phyloP scores from a whole-genome alignment of 2,113 vertebrate genomes.

The Columba livia region DNA sequence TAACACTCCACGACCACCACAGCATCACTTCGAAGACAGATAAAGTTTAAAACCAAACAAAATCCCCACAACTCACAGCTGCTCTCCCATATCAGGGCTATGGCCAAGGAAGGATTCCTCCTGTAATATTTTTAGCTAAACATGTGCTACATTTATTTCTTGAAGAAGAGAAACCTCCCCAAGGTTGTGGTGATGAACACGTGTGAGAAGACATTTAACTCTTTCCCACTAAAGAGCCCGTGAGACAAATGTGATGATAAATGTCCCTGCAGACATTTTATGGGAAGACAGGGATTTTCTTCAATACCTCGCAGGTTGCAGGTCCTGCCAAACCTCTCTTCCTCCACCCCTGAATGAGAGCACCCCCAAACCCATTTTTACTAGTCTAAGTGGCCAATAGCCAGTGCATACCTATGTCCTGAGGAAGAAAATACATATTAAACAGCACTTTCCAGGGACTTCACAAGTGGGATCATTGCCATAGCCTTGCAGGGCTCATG shows the following conservation, averaged over 20 bases:
- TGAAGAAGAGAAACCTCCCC: constrained; percentile 33
- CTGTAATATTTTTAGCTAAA: constrained; percentile 56
- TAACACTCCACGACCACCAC: fast-evolving
- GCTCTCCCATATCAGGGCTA: neutral
- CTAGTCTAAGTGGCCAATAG: neutral
- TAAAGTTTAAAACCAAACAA: constrained; percentile 48
- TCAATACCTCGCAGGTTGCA: neutral
- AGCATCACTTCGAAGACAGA: constrained; percentile 34
- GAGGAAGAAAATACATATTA: neutral
- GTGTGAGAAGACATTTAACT: neutral
- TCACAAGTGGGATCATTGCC: neutral
- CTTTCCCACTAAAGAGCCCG: neutral
- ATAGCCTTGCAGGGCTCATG: neutral
- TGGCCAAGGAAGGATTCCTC: constrained; percentile 58
- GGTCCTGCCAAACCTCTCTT: neutral
- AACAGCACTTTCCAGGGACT: neutral
- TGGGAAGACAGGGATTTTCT: neutral
- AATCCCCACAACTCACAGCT: neutral
- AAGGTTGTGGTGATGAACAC: neutral
- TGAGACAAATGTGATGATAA: neutral
- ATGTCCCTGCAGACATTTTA: neutral
- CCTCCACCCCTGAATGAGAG: neutral
- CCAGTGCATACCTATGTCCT: neutral
- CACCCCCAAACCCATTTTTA: neutral
- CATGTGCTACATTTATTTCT: neutral